Evolutionary conservation across 2,888 invertebrate species (phyloP).

Genomic region (Acronicta leporina): DNA sequence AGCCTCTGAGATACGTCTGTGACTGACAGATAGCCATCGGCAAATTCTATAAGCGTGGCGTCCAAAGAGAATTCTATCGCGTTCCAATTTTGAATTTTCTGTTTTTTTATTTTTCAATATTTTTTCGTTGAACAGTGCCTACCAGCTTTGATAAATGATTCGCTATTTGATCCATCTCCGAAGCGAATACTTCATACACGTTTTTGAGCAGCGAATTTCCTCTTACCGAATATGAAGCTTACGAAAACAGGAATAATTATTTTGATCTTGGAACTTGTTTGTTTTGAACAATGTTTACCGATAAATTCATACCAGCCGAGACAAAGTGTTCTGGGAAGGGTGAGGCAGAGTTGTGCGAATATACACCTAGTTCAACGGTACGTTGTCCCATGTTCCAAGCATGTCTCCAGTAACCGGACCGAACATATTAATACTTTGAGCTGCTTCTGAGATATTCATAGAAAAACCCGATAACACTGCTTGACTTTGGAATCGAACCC

Average conservation of each 20-base stretch:
- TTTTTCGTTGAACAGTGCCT: slow-evolving; percentile 22
- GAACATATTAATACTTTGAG: no score
- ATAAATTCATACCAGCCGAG: no score
- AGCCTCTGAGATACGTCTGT: slow-evolving; percentile 17
- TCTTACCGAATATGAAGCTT: neutral
- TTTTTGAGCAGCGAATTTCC: slow-evolving; percentile 8
- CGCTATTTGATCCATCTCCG: slow-evolving; percentile 21
- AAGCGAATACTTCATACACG: slow-evolving; percentile 16
- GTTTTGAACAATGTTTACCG: no score
- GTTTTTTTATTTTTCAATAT: slow-evolving; percentile 37
- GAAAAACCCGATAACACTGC: no score
- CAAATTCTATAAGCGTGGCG: slow-evolving; percentile 31
- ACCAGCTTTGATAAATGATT: slow-evolving; percentile 37
- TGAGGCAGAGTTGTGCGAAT: no score
- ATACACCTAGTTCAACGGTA: no score
- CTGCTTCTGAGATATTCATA: no score
- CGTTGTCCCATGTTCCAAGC: no score
- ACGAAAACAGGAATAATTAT: neutral
- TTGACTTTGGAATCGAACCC: no score
- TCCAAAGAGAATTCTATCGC: slow-evolving; percentile 38
- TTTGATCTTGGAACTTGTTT: neutral
- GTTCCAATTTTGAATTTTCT: slow-evolving; percentile 28
- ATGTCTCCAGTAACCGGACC: no score
- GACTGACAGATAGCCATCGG: slow-evolving; percentile 32
- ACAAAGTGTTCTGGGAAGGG: no score